Evolutionary conservation across 2,113 vertebrate species (phyloP).

Genomic region (Puma concolor): DNA sequence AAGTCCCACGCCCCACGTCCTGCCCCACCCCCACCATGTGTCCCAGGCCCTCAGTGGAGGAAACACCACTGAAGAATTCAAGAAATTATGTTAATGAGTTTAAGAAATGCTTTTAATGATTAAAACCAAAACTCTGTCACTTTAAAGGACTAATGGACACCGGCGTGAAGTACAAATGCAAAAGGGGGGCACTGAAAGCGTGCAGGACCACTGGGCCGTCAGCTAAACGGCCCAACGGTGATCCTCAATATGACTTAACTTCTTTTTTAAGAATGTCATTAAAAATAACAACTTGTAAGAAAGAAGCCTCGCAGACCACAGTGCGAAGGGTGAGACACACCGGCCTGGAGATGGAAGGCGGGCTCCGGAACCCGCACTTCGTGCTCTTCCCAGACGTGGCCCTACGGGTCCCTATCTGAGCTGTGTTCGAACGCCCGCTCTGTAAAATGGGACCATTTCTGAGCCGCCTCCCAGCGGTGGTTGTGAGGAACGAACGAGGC

Average conservation of each 20-base stretch:
- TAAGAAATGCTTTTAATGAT: background rate
- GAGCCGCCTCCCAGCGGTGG: slow-evolving; percentile 72
- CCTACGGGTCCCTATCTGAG: background rate
- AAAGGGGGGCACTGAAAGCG: background rate
- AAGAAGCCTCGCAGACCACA: background rate
- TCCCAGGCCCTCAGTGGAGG: background rate
- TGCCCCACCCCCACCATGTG: too few species aligned
- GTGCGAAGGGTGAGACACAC: background rate
- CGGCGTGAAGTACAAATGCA: background rate
- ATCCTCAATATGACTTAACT: too few species aligned
- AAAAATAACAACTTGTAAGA: background rate
- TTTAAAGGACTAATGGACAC: background rate
- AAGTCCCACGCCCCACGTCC: background rate
- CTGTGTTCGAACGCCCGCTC: background rate
- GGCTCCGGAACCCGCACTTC: background rate
- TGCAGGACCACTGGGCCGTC: rapidly evolving
- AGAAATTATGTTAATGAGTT: background rate
- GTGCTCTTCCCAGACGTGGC: background rate
- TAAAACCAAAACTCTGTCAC: background rate
- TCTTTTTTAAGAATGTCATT: background rate
- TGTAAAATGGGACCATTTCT: background rate
- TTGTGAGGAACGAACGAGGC: background rate
- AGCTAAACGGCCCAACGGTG: background rate
- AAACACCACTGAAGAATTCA: background rate
- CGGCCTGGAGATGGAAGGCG: background rate